Evolutionary conservation across 2,888 invertebrate genomes (phyloP), one percentile per base, ranked within the genome.

Genomic region (Eupithecia tripunctaria): DNA sequence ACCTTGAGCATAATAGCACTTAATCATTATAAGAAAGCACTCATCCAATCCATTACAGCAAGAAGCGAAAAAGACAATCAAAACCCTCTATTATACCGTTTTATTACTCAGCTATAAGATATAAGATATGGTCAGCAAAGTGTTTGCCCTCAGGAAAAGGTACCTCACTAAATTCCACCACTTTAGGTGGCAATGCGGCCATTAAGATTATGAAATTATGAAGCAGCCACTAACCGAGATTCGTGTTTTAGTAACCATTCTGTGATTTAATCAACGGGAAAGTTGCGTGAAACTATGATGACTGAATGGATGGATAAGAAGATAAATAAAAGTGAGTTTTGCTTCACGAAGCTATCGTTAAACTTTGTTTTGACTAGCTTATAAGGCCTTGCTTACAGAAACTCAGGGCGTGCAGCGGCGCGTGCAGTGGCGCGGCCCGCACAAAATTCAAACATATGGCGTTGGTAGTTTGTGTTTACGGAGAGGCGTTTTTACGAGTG

Each of bases 161-260:
- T 82, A 84, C 85, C 88, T 83, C 87, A 89, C 88, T 92, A 91
- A 92, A 91, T 88, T 89, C 86, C 82, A 79, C 82, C 89, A 89
- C 87, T 92, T 92, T 92, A 92, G 89, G 89, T 86, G 84, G 84
- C 83, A 83, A 88, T 86, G 83, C 86, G 83, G 82, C 89, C 86
- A 89, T 92, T 92, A 91, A 91, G 90, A 91, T 92, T 93, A 92
- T 90, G 91, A 92, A 92, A 91, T 93, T 92, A 93, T 92, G 92
- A 92, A 90, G 86, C 85, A 79, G 81, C 91, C 86, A 87, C 87
- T 87, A 81, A 82, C 85, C 74, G 88, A 88, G 92, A 92, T 91
- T 91, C 89, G 88, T 88, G 88, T 86, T 82, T 82, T 78, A 80
- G 56, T 56, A 77, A 83, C 82, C 82, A 81, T 86, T 83, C 82